phyloP scores from a whole-genome alignment of 1,140 invertebrate genomes.

The Bradynema listronoti region DNA sequence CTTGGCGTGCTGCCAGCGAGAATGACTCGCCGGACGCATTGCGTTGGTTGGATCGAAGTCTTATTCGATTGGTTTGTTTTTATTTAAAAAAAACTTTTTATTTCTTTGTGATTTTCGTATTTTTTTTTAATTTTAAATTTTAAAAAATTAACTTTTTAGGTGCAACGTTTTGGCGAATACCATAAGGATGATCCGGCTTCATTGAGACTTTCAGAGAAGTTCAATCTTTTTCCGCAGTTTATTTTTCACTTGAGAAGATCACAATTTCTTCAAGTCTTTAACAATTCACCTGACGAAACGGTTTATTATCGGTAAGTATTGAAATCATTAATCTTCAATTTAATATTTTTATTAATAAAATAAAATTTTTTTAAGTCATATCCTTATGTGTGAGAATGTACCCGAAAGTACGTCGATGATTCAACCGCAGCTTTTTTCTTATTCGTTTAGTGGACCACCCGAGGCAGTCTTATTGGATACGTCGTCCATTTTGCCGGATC shows the following conservation, averaged over 20 bases:
- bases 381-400: slow-evolving; percentile 91
- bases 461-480: slow-evolving; percentile 95
- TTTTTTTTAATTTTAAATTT: slow-evolving; percentile 26
- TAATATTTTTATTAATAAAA: neutral
- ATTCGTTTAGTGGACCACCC: slow-evolving; percentile 92
- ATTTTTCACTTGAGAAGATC: slow-evolving; percentile 98
- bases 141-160: slow-evolving; percentile 65
- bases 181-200: slow-evolving; percentile 92
- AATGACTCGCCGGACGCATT: slow-evolving; percentile 94
- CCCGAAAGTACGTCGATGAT: slow-evolving; percentile 98
- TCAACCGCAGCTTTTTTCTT: slow-evolving; percentile 95
- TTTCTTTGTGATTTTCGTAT: slow-evolving; percentile 6
- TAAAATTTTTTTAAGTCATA: slow-evolving; percentile 67
- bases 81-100: slow-evolving; percentile 20
- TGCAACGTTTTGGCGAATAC: slow-evolving; percentile 98
- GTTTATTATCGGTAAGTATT: slow-evolving; percentile 80
- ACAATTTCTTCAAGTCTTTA: slow-evolving; percentile 99
- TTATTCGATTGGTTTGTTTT: slow-evolving; percentile 78
- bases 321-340: slow-evolving; percentile 5
- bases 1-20: slow-evolving; percentile 81
- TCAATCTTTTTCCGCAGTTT: slow-evolving; percentile 95
- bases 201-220: slow-evolving; percentile 89
- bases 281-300: slow-evolving; percentile 99
- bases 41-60: slow-evolving; percentile 93
- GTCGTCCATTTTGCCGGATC: slow-evolving; percentile 89